Conservation (phyloP, 2,888 invertebrate species). For the Nomada hirtipes region DNA sequence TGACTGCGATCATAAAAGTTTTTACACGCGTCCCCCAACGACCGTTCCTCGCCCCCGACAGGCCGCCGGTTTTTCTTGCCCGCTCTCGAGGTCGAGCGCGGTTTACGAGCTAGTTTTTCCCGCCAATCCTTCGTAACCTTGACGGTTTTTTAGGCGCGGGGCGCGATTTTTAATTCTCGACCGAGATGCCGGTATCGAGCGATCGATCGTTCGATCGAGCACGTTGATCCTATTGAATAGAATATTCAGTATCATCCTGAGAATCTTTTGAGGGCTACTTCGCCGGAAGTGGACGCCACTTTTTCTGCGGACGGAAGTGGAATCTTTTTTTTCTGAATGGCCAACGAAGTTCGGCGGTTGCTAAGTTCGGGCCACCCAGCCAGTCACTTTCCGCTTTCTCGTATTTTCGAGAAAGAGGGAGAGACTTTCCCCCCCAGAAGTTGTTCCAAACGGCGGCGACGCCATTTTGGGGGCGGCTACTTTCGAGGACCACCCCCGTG, state of each 20-base stretch:
- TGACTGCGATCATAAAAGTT: slow-evolving; percentile 83
- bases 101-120: slow-evolving; percentile 36
- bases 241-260: background rate
- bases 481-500: slow-evolving; percentile 71
- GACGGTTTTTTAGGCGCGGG: background rate
- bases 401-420: background rate
- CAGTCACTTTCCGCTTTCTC: slow-evolving; percentile 14
- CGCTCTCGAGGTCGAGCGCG: slow-evolving; percentile 11
- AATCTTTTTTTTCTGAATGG: background rate
- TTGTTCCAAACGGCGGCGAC: background rate
- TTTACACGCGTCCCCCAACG: slow-evolving; percentile 75
- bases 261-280: background rate
- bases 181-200: too few relatives aligned
- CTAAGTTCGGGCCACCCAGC: background rate
- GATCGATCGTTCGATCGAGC: too few relatives aligned
- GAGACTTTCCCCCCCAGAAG: slow-evolving; percentile 3
- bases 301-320: background rate
- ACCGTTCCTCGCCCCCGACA: background rate
- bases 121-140: background rate
- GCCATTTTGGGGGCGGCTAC: slow-evolving; percentile 60
- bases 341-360: background rate
- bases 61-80: background rate
- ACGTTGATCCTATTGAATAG: too few relatives aligned
- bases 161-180: too few relatives aligned
- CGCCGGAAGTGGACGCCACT: background rate